phyloP scores from a whole-genome alignment of 2,797 vertebrate genomes.

The Discoglossus pictus region DNA sequence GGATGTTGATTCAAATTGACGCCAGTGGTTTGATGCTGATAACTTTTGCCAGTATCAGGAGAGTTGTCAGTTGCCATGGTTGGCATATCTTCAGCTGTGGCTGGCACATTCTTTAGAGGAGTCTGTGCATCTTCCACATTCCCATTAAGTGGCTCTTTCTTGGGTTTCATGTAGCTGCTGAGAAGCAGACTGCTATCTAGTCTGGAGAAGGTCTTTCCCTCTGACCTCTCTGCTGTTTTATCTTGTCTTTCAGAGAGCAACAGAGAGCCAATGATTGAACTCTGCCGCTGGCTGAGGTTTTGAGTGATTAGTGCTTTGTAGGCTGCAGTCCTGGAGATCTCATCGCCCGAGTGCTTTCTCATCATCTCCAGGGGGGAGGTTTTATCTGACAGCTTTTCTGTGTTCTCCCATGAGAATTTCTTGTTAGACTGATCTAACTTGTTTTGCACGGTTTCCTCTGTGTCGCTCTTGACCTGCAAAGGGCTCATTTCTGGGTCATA shows the following conservation, averaged over 20 bases:
- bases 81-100: background rate
- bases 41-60: slow-evolving; percentile 60
- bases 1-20: background rate
- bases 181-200: slow-evolving; percentile 86
- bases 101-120: slow-evolving; percentile 54
- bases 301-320: slow-evolving; percentile 44
- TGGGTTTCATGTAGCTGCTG: slow-evolving; percentile 59
- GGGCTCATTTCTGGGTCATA: slow-evolving; percentile 62
- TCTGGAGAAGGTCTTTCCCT: slow-evolving; percentile 68
- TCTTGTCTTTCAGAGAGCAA: slow-evolving; percentile 61
- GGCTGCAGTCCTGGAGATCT: slow-evolving; percentile 4
- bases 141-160: background rate
- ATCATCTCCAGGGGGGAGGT: slow-evolving; percentile 70
- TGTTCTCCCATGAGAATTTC: slow-evolving; percentile 21
- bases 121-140: slow-evolving; percentile 40
- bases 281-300: slow-evolving; percentile 61
- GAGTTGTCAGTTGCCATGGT: slow-evolving; percentile 6
- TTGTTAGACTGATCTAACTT: slow-evolving; percentile 29
- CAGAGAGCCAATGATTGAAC: slow-evolving; percentile 58
- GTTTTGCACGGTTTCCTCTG: slow-evolving; percentile 52
- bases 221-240: slow-evolving; percentile 1
- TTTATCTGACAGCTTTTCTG: background rate
- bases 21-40: slow-evolving; percentile 48
- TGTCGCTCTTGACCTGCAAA: slow-evolving; percentile 47
- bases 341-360: slow-evolving; percentile 61